phyloP scores from a whole-genome alignment of 2,797 vertebrate genomes.

The Mormyrops boulengeri region DNA sequence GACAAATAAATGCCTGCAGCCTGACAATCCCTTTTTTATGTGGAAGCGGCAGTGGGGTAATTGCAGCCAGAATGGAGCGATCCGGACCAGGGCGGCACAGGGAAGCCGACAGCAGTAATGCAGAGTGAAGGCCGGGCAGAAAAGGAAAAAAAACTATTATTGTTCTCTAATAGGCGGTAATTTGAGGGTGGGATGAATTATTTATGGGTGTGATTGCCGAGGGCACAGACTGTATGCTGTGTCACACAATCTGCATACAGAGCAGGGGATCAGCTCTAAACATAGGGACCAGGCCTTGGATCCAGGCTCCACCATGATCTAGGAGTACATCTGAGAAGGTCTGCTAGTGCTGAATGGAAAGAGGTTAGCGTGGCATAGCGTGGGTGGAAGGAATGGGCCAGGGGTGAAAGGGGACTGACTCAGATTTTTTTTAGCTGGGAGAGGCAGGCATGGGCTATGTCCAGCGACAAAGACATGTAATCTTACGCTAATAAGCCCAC shows the following conservation, averaged over 20 bases:
- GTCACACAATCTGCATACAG: slow-evolving; percentile 18
- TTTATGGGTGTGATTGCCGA: slow-evolving; percentile 19
- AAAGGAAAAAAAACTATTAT: slow-evolving; percentile 13
- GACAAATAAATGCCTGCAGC: not conserved
- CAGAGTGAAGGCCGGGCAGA: not conserved
- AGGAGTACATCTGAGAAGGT: not conserved
- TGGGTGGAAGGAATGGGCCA: not conserved
- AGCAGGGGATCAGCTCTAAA: slow-evolving; percentile 1
- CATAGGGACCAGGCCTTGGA: not conserved
- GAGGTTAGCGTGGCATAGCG: not conserved
- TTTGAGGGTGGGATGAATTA: slow-evolving; percentile 21
- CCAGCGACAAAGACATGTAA: not conserved
- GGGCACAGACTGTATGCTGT: slow-evolving; percentile 7
- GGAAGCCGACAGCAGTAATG: not conserved
- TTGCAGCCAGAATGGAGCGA: not conserved
- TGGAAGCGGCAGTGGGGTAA: not conserved
- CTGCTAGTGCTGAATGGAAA: not conserved
- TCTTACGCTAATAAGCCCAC: not conserved
- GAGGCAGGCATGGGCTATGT: not conserved
- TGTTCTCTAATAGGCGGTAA: slow-evolving; percentile 19
- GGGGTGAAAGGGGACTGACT: not conserved
- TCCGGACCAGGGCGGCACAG: not conserved
- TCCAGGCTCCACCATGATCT: slow-evolving; percentile 7
- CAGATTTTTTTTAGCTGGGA: not conserved
- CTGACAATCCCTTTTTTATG: not conserved